phyloP scores from a whole-genome alignment of 1,140 invertebrate species.

The Trypoxylus dichotomus region DNA sequence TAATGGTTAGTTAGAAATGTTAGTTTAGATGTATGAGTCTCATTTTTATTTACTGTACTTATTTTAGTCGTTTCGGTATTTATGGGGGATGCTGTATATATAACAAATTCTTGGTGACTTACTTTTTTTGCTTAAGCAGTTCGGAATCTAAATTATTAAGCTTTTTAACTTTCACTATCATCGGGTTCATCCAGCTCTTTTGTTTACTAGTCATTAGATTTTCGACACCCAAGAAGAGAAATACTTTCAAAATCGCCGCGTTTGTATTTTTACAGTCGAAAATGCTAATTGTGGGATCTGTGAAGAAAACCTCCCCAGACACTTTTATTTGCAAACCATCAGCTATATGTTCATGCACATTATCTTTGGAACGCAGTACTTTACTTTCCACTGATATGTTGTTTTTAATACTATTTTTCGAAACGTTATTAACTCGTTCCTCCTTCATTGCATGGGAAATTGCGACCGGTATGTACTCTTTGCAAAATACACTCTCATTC shows the following conservation, averaged over 20 bases:
- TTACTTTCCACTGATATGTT: neutral
- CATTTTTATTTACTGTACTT: no score
- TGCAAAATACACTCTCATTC: constrained; percentile 28
- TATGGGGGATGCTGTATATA: no score
- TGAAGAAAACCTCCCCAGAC: constrained; percentile 42
- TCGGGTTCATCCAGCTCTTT: constrained; percentile 39
- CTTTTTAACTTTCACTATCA: constrained; percentile 41
- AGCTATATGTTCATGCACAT: neutral
- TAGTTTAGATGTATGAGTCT: no score
- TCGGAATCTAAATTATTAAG: constrained; percentile 37
- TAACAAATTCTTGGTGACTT: neutral
- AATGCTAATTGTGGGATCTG: constrained; percentile 35
- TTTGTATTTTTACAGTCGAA: constrained; percentile 30
- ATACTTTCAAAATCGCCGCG: constrained; percentile 25
- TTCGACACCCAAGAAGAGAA: constrained; percentile 32
- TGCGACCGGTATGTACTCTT: neutral
- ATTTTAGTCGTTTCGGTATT: no score
- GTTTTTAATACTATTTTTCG: constrained; percentile 30
- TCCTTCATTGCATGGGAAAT: neutral
- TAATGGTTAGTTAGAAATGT: no score
- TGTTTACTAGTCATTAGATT: constrained; percentile 37
- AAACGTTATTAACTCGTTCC: constrained; percentile 1
- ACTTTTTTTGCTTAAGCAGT: constrained; percentile 30
- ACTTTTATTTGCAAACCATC: constrained; percentile 32
- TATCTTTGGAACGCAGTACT: constrained; percentile 15